Evolutionary conservation across 2,113 vertebrate genomes (phyloP), one percentile per base, ranked within the genome.

Genomic region (Donacobius atricapilla): DNA sequence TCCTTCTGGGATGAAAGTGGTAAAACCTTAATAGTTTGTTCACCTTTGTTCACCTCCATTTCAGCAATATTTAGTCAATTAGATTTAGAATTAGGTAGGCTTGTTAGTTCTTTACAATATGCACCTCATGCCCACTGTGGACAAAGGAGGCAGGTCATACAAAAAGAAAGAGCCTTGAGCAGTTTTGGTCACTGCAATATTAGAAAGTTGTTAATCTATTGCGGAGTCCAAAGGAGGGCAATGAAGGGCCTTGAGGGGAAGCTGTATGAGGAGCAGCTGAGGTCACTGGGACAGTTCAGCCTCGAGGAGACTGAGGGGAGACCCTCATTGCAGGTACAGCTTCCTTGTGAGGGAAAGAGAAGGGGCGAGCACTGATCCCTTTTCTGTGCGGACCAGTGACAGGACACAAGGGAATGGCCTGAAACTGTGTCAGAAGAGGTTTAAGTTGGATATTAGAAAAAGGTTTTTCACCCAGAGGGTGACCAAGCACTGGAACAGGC

Each of bases 251-350:
- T 61, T n/a, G 23, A 61, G 33, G 28, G 8, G 23, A 45, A 87
- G 54, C 12, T 0, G 0, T 27, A 7, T 10, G 22, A 69, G 27
- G 33, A 53, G 39, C 0, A 0, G 14, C 53, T 60, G 27, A 69
- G 18, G 12, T 5, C 21, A 68, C 11, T 51, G 3, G 3, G 14
- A 45, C 28, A 44, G 33, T 23, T 33, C 54, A 53, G 28, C 1
- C 33, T 45, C 18, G 4, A 50, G 20, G 51, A 76, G 17, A 27
- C 37, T 58, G 72, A 37, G 14, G 8, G 12, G 22, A 53, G 3
- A 33, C 8, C 8, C 14, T 44, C 72, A 78, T 2, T 44, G 45
- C 39, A 69, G 45, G 37, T 23, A 39, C 64, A 53, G 0, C 28
- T 53, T 61, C 14, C 8, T 45, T 0, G 0, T 39, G 33, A 39